Conservation (phyloP, 2,888 invertebrate genomes). For the Himalopsyche japonica region DNA sequence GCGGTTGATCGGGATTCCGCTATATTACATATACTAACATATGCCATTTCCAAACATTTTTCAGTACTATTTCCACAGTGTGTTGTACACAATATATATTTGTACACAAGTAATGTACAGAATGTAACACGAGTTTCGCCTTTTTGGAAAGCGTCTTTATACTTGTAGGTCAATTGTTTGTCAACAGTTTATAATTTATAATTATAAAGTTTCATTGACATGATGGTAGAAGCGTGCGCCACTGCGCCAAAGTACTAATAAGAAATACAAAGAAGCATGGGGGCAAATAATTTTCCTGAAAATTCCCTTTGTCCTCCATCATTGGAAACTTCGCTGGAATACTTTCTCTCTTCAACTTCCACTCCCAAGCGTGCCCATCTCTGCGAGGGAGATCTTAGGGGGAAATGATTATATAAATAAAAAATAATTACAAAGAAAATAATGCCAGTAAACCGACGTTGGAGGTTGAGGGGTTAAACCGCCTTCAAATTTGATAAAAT, state of each 20-base stretch:
- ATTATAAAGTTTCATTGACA: too few relatives aligned
- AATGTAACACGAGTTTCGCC: too few relatives aligned
- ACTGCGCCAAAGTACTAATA: background rate
- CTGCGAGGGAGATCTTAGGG: background rate
- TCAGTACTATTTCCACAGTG: too few relatives aligned
- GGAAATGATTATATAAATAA: slow-evolving; percentile 25
- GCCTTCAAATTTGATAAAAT: slow-evolving; percentile 16
- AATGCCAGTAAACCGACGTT: slow-evolving; percentile 1
- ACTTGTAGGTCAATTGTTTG: too few relatives aligned
- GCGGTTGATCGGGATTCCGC: too few relatives aligned
- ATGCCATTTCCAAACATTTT: too few relatives aligned
- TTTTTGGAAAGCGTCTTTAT: too few relatives aligned
- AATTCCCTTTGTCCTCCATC: background rate
- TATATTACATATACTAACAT: too few relatives aligned
- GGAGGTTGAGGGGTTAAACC: background rate
- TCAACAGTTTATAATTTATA: too few relatives aligned
- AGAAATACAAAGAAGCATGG: background rate
- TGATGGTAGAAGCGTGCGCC: background rate
- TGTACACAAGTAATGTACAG: too few relatives aligned
- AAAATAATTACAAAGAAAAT: slow-evolving; percentile 34
- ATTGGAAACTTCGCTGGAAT: background rate
- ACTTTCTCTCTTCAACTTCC: background rate
- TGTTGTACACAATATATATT: too few relatives aligned
- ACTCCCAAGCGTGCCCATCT: background rate
- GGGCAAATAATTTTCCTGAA: slow-evolving; percentile 3